Evolutionary conservation across 1,140 invertebrate species (phyloP).

Genomic region (Gryon sp.): DNA sequence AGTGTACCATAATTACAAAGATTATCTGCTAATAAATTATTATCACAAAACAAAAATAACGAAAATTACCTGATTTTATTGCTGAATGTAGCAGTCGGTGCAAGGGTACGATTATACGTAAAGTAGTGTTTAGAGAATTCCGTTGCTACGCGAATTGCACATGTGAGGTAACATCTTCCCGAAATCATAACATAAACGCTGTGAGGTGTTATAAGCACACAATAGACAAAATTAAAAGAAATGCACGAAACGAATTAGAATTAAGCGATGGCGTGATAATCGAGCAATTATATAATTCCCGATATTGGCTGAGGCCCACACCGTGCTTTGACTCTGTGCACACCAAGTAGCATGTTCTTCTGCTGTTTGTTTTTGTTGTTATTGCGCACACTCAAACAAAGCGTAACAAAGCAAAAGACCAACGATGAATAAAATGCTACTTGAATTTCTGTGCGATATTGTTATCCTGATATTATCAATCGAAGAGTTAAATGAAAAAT

Average conservation of each 20-base stretch:
- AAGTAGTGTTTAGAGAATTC: constrained; percentile 62
- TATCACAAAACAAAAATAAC: neutral
- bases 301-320: neutral
- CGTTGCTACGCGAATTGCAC: constrained; percentile 60
- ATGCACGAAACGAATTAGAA: too few relatives aligned
- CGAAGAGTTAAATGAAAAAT: constrained; percentile 2
- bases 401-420: neutral
- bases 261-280: constrained; percentile 7
- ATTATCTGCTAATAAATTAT: too few relatives aligned
- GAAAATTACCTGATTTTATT: constrained; percentile 17
- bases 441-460: neutral
- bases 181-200: constrained; percentile 75
- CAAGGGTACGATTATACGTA: constrained; percentile 26
- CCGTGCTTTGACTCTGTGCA: neutral
- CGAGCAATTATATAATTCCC: constrained; percentile 36
- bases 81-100: constrained; percentile 1
- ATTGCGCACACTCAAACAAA: neutral
- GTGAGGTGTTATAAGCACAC: neutral
- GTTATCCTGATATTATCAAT: constrained; percentile 25
- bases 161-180: constrained; percentile 71
- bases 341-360: constrained; percentile 15
- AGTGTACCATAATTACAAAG: too few relatives aligned
- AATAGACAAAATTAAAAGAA: neutral
- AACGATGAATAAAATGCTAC: too few relatives aligned
- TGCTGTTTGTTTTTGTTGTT: constrained; percentile 11